Percentiles rank a stretch among this genome's conserved stretches.
These are phyloP conservation scores for Emydura subglobosa DNA, from an alignment of 2,113 vertebrate species.

Conservation along the genomic window DNA sequence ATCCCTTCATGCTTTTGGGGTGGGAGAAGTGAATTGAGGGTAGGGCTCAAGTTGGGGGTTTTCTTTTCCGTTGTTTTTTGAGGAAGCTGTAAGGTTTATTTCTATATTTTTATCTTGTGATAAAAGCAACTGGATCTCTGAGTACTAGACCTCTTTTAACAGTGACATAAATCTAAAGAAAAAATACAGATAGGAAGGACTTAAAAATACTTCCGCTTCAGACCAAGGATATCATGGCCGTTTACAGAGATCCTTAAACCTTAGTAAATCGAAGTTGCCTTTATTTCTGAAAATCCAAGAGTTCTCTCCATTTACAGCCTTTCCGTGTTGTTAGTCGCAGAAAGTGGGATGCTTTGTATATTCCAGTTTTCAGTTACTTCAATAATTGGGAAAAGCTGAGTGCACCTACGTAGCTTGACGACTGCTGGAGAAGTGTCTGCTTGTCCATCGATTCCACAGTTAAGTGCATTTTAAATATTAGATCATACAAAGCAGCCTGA, in stretches of 20 bases:
- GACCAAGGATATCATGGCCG: neutral
- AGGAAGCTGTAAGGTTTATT: neutral
- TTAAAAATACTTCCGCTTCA: neutral
- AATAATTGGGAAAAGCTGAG: neutral
- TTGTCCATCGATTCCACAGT: rapidly evolving
- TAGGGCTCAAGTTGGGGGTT: rapidly evolving
- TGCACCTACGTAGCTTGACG: rapidly evolving
- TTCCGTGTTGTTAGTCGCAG: neutral
- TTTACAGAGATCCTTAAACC: neutral
- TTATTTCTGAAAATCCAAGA: neutral
- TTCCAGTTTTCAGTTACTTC: neutral
- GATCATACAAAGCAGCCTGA: neutral
- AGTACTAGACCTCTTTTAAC: neutral
- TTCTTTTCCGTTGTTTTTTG: conserved; percentile 1
- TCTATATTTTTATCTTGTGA: neutral
- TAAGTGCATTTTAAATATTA: neutral
- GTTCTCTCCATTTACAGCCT: neutral
- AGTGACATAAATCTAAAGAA: neutral
- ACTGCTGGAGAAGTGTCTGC: rapidly evolving
- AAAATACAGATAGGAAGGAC: neutral
- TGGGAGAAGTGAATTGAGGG: neutral
- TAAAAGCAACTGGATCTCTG: neutral
- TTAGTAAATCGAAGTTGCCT: neutral
- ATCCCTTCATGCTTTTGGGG: neutral
- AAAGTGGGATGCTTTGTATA: neutral